A percentile compares a stretch with the other conserved stretches of the same genome.
These are phyloP conservation scores for Drosophila elegans DNA, from an alignment of 1,140 invertebrate species.

Conservation along the genomic window DNA sequence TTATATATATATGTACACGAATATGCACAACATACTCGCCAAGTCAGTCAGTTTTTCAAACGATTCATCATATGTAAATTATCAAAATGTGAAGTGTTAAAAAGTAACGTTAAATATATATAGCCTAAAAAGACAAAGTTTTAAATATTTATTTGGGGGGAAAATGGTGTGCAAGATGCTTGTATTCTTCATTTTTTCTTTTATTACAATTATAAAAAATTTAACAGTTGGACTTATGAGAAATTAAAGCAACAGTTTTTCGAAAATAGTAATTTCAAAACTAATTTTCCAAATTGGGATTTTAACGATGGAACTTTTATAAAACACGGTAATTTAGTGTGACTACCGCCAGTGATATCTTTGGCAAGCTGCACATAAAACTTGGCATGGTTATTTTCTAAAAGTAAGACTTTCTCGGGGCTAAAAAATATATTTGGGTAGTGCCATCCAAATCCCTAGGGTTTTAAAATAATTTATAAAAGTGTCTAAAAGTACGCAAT, in stretches of 20 bases:
- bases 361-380: neutral
- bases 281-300: neutral
- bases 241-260: constrained; percentile 3
- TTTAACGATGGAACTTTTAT: neutral
- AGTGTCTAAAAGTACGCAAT: too few relatives aligned
- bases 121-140: constrained; percentile 70
- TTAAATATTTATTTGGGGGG: neutral
- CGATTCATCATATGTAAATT: constrained; percentile 74
- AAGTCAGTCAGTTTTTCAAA: constrained; percentile 59
- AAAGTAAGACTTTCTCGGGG: too few relatives aligned
- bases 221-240: neutral
- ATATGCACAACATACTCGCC: constrained; percentile 50
- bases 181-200: neutral
- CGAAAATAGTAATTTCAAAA: neutral
- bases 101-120: constrained; percentile 73
- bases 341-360: neutral
- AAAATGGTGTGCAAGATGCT: neutral
- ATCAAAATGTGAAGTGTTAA: constrained; percentile 64
- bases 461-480: too few relatives aligned
- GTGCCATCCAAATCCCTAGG: too few relatives aligned
- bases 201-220: neutral
- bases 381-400: too few relatives aligned
- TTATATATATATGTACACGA: constrained; percentile 49
- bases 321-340: neutral
- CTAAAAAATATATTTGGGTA: too few relatives aligned